Evolutionary conservation across 2,888 invertebrate genomes (phyloP).

Genomic region (Diadromus collaris): DNA sequence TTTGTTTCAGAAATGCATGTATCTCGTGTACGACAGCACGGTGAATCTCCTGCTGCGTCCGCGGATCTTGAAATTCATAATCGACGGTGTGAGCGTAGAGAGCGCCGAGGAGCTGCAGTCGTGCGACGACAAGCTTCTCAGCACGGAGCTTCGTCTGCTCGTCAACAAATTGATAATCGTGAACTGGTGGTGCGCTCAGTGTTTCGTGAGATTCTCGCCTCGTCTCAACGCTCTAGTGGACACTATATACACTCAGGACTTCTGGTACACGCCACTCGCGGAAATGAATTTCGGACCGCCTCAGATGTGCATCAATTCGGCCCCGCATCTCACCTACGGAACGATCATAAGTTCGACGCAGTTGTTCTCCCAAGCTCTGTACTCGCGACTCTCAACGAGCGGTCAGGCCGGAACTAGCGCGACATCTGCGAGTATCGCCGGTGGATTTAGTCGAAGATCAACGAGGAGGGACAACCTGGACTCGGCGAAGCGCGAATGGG

Average conservation of each 20-base stretch:
- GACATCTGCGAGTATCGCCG: conserved; percentile 13
- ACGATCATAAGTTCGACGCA: conserved; percentile 78
- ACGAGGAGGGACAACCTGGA: conserved; percentile 70
- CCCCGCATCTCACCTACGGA: conserved; percentile 77
- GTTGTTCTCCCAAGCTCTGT: conserved; percentile 77
- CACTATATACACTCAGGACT: conserved; percentile 77
- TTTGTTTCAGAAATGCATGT: conserved; percentile 76
- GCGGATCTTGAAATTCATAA: conserved; percentile 78
- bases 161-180: conserved; percentile 78
- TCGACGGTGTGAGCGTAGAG: conserved; percentile 78
- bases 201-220: conserved; percentile 77
- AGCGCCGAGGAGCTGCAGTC: conserved; percentile 78
- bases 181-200: conserved; percentile 77
- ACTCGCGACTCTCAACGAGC: conserved; percentile 66
- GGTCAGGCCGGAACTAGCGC: conserved; percentile 4
- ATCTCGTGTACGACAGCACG: conserved; percentile 78
- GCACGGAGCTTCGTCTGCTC: conserved; percentile 74
- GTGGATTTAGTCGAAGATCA: conserved; percentile 33
- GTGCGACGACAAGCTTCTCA: conserved; percentile 76
- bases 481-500: conserved; percentile 78
- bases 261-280: conserved; percentile 78
- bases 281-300: conserved; percentile 79
- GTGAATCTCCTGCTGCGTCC: conserved; percentile 77
- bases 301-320: conserved; percentile 78
- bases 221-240: conserved; percentile 76